These are phyloP conservation scores for Clupea harengus DNA, from an alignment of 2,113 vertebrate species.

Conservation along the genomic window DNA sequence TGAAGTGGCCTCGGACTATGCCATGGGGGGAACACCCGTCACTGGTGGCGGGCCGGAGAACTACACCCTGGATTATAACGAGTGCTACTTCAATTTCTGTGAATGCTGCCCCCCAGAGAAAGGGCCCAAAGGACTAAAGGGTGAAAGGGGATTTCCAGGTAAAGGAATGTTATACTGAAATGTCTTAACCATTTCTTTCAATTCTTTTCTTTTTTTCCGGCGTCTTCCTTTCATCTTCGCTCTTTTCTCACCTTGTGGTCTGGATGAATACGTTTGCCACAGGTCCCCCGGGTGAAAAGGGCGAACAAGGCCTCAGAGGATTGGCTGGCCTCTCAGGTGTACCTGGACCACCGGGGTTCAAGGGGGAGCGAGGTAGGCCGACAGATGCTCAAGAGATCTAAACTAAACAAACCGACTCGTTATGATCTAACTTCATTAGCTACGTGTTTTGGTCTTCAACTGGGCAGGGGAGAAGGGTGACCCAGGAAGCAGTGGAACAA, in stretches of 20 bases:
- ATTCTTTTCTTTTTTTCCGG: background rate
- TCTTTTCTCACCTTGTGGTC: background rate
- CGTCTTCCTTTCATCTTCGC: background rate
- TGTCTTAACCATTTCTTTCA: background rate
- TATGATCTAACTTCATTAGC: background rate
- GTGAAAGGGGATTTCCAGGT: slow-evolving; percentile 82
- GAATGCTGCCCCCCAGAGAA: slow-evolving; percentile 81
- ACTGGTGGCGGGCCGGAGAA: slow-evolving; percentile 74
- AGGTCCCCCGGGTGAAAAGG: slow-evolving; percentile 82
- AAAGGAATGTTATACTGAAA: slow-evolving; percentile 27
- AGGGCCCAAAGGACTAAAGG: slow-evolving; percentile 78
- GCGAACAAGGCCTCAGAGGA: slow-evolving; percentile 71
- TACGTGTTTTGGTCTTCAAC: background rate
- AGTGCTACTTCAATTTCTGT: slow-evolving; percentile 93
- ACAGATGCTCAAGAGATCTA: background rate
- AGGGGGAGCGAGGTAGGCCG: slow-evolving; percentile 82
- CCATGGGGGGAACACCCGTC: slow-evolving; percentile 58
- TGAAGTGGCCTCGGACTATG: slow-evolving; percentile 47
- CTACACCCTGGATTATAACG: slow-evolving; percentile 80
- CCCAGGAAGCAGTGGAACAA: slow-evolving; percentile 76
- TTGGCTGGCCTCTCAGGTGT: slow-evolving; percentile 73
- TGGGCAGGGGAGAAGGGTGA: slow-evolving; percentile 86
- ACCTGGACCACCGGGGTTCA: slow-evolving; percentile 73
- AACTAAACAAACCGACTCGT: background rate
- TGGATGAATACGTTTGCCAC: slow-evolving; percentile 34